Percentiles rank a stretch among this genome's conserved stretches.
Conservation (phyloP, 2,888 invertebrate genomes). For the Drosophila nigricruria region DNA sequence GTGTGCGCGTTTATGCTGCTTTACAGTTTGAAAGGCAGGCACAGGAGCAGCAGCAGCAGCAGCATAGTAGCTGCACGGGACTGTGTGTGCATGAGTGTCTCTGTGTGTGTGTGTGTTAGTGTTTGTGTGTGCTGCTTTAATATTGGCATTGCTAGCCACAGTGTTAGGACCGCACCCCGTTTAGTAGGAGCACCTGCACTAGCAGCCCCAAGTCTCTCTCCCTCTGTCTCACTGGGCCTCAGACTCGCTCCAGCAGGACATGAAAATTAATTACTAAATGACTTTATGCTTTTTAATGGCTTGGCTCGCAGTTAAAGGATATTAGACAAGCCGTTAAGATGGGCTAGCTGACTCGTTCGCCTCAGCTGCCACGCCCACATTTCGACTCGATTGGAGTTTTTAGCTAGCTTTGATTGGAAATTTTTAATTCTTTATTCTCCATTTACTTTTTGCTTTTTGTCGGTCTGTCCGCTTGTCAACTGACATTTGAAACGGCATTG, state of each 20-base stretch:
- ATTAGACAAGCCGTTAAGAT: constrained; percentile 79
- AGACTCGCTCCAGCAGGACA: constrained; percentile 51
- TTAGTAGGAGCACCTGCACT: constrained; percentile 27
- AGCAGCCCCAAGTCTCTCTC: background rate
- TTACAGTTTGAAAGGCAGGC: constrained; percentile 64
- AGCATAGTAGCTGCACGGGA: constrained; percentile 22
- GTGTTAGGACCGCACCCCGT: constrained; percentile 50
- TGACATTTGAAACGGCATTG: constrained; percentile 24
- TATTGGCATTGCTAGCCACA: constrained; percentile 36
- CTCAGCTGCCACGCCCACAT: constrained; percentile 11
- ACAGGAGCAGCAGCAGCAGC: constrained; percentile 37
- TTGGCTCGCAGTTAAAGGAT: constrained; percentile 76
- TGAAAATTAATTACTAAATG: constrained; percentile 80
- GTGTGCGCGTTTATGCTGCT: constrained; percentile 28
- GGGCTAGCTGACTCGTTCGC: constrained; percentile 46
- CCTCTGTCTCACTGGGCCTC: background rate
- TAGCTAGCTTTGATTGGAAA: constrained; percentile 42
- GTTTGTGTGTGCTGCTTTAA: constrained; percentile 34
- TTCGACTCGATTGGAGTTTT: constrained; percentile 16
- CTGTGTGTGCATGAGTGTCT: constrained; percentile 14
- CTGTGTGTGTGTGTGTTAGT: constrained; percentile 14
- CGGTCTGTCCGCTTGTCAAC: constrained; percentile 20
- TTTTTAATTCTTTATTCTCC: constrained; percentile 7
- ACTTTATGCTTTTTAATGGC: constrained; percentile 80
- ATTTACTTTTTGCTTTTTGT: background rate